Evolutionary conservation across 2,113 vertebrate genomes (phyloP), one percentile per base, ranked within the genome.

Genomic region (Osmerus mordax): DNA sequence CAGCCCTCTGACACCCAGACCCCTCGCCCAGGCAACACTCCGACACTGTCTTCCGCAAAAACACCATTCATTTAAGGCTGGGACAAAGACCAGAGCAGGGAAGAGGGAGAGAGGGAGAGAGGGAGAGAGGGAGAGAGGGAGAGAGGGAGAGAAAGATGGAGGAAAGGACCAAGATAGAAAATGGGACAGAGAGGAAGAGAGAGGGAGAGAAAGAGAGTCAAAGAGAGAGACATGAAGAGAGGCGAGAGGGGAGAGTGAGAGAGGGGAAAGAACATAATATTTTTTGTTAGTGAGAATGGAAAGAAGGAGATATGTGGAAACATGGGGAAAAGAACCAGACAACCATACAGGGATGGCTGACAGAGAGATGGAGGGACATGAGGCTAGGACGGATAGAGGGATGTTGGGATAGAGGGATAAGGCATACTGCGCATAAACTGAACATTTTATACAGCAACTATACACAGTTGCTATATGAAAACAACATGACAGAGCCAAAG

Each of bases 11-110:
- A 89, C 87, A 87, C 85, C 83, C 71, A 21, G 81, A 85, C 82
- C 80, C 80, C 5, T 25, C 63, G 78, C 81, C 81, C 81, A 71
- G 55, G 84, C 75, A 83, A 71, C 75, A 73, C 81, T 79, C 73
- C 41, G 65, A 79, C 36, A 11, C 79, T 73, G 82, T 87, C 87
- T 90, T 91, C 90, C 88, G 89, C 88, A 89, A 90, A 90, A 90
- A 90, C 90, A 90, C 87, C 85, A 88, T 91, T 87, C 84, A 86
- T 87, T 88, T 76, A 69, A 67, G 78, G 0, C 12, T 71, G 61
- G 81, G 79, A 76, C 70, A 81, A 79, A 75, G 62, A 79, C 52
- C 47, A 58, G 73, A 73, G 36, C 60, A n/a, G n/a, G n/a, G n/a
- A n/a, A n/a, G n/a, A 66, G 64, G 58, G 58, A 67, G 70, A 71